Evolutionary conservation across 2,113 vertebrate species (phyloP).

Genomic region (Pseudorhombus dupliciocellatus): DNA sequence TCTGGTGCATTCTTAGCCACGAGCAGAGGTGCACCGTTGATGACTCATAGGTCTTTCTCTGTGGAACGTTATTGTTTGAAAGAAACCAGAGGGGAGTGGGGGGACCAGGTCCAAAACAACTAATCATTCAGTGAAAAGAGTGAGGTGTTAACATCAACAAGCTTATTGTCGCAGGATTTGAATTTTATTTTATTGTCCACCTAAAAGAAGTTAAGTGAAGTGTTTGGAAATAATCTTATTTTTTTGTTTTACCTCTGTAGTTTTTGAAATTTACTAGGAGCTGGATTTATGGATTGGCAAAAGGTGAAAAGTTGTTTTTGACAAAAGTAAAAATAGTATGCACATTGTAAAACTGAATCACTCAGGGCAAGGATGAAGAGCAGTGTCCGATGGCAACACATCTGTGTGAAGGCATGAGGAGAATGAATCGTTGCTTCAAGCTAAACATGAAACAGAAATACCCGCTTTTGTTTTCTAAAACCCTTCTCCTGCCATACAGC

Average conservation of each 20-base stretch:
- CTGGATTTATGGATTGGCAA: too few species aligned
- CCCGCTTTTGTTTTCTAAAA: not conserved
- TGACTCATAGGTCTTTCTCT: constrained; percentile 60
- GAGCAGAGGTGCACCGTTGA: constrained; percentile 28
- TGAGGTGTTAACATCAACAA: constrained; percentile 14
- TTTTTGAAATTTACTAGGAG: not conserved
- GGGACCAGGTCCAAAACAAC: constrained; percentile 39
- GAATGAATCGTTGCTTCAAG: not conserved
- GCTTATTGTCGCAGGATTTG: not conserved
- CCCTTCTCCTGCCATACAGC: not conserved
- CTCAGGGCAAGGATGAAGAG: not conserved
- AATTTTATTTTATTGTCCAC: not conserved
- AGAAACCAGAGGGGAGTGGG: constrained; percentile 50
- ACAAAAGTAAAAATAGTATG: not conserved
- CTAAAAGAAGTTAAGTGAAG: too few species aligned
- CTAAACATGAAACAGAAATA: not conserved
- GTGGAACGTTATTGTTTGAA: constrained; percentile 59
- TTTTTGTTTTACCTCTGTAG: too few species aligned
- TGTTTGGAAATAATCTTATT: not conserved
- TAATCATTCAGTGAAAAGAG: constrained; percentile 40
- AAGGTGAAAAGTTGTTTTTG: not conserved
- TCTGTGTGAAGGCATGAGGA: not conserved
- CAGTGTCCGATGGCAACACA: too few species aligned
- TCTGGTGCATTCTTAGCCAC: constrained; percentile 39
- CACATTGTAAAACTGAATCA: not conserved